These are phyloP conservation scores for Drosophila merina DNA, from an alignment of 2,888 invertebrate genomes.

Conservation along the genomic window DNA sequence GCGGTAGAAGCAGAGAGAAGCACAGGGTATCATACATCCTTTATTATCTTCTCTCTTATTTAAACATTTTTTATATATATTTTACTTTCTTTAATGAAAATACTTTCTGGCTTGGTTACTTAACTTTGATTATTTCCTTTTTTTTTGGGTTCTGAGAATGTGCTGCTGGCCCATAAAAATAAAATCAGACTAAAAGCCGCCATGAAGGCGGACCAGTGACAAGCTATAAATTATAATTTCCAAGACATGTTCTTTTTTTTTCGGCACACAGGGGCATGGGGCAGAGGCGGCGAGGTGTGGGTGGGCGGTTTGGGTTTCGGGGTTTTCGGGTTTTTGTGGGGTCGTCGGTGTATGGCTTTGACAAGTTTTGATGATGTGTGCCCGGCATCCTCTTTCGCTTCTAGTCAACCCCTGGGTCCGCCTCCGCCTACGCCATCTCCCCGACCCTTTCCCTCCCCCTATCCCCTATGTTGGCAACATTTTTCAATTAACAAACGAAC, in stretches of 20 bases:
- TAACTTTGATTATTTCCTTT: neutral
- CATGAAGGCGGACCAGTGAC: conserved; percentile 36
- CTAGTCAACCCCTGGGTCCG: conserved; percentile 5
- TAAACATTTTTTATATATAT: neutral
- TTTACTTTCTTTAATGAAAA: neutral
- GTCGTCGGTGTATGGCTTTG: conserved; percentile 58
- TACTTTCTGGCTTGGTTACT: conserved; percentile 5
- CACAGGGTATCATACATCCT: too few relatives aligned
- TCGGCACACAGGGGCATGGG: conserved; percentile 27
- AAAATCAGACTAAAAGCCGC: conserved; percentile 38
- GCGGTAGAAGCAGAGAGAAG: conserved; percentile 1
- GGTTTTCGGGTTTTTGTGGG: neutral
- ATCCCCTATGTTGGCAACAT: conserved; percentile 62
- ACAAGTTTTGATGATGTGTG: conserved; percentile 68
- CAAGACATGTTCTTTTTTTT: conserved; percentile 66
- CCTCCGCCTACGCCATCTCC: neutral
- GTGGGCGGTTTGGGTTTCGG: neutral
- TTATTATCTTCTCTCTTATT: neutral
- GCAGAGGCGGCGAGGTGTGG: neutral
- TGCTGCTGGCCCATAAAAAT: conserved; percentile 16
- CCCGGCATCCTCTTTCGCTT: conserved; percentile 20
- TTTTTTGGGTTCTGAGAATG: neutral
- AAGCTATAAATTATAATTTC: conserved; percentile 75
- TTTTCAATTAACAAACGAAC: conserved; percentile 79
- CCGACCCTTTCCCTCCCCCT: conserved; percentile 31